These are phyloP conservation scores for Atlantisia rogersi DNA, from an alignment of 2,113 vertebrate species.

Conservation along the genomic window DNA sequence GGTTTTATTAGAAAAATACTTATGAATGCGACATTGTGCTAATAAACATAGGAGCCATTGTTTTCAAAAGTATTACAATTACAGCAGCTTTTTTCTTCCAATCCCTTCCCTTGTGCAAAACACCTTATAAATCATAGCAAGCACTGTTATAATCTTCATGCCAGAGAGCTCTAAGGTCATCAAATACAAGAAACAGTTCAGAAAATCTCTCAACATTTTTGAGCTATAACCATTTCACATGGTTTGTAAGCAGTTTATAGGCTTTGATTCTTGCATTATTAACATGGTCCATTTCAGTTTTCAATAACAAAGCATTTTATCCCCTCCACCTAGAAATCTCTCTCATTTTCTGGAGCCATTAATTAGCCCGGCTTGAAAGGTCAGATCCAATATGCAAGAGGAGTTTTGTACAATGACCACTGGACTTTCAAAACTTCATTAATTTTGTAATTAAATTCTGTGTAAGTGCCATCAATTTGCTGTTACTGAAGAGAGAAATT, in stretches of 20 bases:
- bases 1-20: background rate
- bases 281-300: background rate
- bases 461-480: background rate
- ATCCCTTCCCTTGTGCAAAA: background rate
- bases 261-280: constrained; percentile 1
- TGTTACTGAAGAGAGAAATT: background rate
- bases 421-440: background rate
- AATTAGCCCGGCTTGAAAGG: background rate
- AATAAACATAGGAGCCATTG: constrained; percentile 18
- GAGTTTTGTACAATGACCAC: background rate
- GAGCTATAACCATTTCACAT: background rate
- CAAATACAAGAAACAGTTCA: background rate
- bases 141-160: background rate
- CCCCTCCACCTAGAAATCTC: background rate
- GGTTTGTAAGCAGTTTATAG: background rate
- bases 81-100: background rate
- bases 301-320: background rate
- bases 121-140: constrained; percentile 15
- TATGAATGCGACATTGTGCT: background rate
- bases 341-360: background rate
- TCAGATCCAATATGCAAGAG: background rate
- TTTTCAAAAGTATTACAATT: background rate
- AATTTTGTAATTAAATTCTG: background rate
- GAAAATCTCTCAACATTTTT: background rate
- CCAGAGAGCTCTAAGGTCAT: background rate